phyloP scores from a whole-genome alignment of 1,140 invertebrate species.

The Drosophila ficusphila region DNA sequence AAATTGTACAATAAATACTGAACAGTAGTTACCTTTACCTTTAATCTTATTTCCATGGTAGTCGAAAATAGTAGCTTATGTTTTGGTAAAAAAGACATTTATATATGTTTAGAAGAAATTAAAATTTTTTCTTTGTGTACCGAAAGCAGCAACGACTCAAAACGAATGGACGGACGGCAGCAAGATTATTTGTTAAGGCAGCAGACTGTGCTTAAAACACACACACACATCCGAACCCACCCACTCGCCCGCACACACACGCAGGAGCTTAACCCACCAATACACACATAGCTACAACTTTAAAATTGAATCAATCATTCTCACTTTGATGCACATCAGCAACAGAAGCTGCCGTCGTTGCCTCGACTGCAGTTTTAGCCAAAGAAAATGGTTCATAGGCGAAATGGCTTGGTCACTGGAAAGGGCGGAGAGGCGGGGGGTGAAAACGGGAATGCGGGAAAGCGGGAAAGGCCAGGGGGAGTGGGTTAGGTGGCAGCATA shows the following conservation, averaged over 20 bases:
- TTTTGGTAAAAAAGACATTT: too few species aligned
- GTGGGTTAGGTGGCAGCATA: slow-evolving; percentile 64
- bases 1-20: background rate
- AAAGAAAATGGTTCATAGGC: slow-evolving; percentile 67
- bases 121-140: slow-evolving; percentile 3
- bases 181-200: slow-evolving; percentile 74
- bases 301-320: slow-evolving; percentile 84
- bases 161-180: slow-evolving; percentile 71
- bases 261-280: slow-evolving; percentile 27
- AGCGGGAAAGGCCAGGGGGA: background rate
- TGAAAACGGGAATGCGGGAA: background rate
- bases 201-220: slow-evolving; percentile 58
- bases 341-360: slow-evolving; percentile 73
- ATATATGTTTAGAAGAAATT: accelerated
- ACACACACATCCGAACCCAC: slow-evolving; percentile 30
- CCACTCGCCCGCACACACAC: slow-evolving; percentile 10
- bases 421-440: background rate
- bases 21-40: too few species aligned
- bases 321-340: slow-evolving; percentile 84
- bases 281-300: slow-evolving; percentile 66
- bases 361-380: slow-evolving; percentile 72
- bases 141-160: slow-evolving; percentile 21
- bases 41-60: too few species aligned
- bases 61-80: too few species aligned
- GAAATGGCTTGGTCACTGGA: slow-evolving; percentile 39